A percentile compares a stretch with the other conserved stretches of the same genome.
phyloP scores from a whole-genome alignment of 2,113 vertebrate species.

The Colistium nudipinnis region DNA sequence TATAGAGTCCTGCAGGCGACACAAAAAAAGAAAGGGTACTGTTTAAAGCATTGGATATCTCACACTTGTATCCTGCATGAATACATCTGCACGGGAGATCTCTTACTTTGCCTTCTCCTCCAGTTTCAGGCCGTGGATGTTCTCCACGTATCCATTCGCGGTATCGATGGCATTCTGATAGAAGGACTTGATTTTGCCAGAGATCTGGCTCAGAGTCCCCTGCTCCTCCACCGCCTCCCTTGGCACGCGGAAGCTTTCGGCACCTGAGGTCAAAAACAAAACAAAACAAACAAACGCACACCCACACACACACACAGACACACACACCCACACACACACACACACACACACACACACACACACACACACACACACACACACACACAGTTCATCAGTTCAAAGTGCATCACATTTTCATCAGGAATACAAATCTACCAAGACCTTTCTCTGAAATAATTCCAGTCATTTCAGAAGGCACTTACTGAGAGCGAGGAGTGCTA shows the following conservation, averaged over 20 bases:
- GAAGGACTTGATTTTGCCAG: slow-evolving; percentile 58
- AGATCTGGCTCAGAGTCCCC: slow-evolving; percentile 52
- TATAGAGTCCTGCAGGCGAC: slow-evolving; percentile 70
- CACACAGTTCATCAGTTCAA: no score
- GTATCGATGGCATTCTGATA: slow-evolving; percentile 46
- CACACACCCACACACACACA: no score
- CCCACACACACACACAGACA: no score
- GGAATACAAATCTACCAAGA: no score
- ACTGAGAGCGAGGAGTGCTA: slow-evolving; percentile 76
- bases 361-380: no score
- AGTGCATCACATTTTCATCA: no score
- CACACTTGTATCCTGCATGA: neutral
- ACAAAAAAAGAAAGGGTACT: slow-evolving; percentile 17
- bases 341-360: no score
- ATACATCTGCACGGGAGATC: neutral
- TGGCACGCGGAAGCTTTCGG: slow-evolving; percentile 75
- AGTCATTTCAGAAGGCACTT: slow-evolving; percentile 36
- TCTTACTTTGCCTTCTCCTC: slow-evolving; percentile 78
- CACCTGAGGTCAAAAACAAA: slow-evolving; percentile 50
- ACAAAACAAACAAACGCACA: neutral
- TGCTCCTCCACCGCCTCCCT: slow-evolving; percentile 56
- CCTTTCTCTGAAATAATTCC: neutral
- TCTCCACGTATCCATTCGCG: slow-evolving; percentile 60
- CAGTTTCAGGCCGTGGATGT: slow-evolving; percentile 69
- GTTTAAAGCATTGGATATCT: neutral